phyloP scores from a whole-genome alignment of 92 coral and sea anemone genomes.

The Actinernus sp. region DNA sequence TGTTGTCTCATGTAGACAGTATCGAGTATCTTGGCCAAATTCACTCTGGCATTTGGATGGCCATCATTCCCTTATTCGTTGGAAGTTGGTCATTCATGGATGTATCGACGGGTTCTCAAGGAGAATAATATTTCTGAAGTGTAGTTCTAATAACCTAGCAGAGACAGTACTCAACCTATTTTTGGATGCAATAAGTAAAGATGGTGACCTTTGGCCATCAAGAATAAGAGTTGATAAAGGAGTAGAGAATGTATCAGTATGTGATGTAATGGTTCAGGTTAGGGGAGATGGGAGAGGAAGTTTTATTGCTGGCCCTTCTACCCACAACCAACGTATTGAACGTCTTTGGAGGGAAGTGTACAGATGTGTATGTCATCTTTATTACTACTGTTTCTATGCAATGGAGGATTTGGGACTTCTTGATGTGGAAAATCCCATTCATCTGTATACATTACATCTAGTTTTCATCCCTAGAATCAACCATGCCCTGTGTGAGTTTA shows the following conservation, averaged over 20 bases:
- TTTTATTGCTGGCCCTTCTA: constrained; percentile 70
- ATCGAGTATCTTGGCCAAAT: constrained; percentile 59
- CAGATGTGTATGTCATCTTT: constrained; percentile 52
- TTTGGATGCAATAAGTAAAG: constrained; percentile 36
- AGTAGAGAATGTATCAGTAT: constrained; percentile 65
- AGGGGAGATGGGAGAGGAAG: constrained; percentile 69
- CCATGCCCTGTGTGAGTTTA: constrained; percentile 32
- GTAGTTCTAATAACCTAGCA: constrained; percentile 62
- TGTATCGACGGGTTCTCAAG: constrained; percentile 79
- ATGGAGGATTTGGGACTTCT: constrained; percentile 46
- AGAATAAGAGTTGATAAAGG: constrained; percentile 70
- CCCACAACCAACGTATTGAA: constrained; percentile 70
- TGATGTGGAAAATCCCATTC: constrained; percentile 15
- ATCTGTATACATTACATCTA: constrained; percentile 31
- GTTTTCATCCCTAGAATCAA: constrained; percentile 46
- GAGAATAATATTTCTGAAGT: constrained; percentile 57
- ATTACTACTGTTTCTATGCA: constrained; percentile 51
- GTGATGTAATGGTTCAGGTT: constrained; percentile 69
- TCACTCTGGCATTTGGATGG: constrained; percentile 82
- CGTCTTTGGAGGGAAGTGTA: constrained; percentile 51
- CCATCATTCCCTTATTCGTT: constrained; percentile 65
- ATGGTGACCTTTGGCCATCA: constrained; percentile 70
- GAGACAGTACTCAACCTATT: constrained; percentile 51
- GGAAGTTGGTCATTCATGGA: constrained; percentile 76
- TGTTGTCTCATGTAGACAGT: constrained; percentile 46